Evolutionary conservation across 2,797 vertebrate species (phyloP).

Genomic region (Phrynocephalus forsythii): DNA sequence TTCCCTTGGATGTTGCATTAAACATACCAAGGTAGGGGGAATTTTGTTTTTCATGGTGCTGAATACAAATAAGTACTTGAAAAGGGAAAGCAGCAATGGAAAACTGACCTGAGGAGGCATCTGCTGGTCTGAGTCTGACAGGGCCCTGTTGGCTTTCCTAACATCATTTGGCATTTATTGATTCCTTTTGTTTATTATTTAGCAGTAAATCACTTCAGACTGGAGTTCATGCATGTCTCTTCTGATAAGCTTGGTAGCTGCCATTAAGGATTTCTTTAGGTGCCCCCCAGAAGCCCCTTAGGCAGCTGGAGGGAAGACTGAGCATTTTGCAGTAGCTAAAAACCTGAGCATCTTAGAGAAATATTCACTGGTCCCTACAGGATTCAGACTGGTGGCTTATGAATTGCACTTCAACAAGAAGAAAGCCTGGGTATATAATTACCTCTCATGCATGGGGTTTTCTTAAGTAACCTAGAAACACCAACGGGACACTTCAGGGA

Average conservation of each 20-base stretch:
- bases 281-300: neutral
- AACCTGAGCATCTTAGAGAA: neutral
- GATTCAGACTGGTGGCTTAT: neutral
- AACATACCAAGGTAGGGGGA: neutral
- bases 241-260: neutral
- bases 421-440: neutral
- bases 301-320: neutral
- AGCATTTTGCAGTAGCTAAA: neutral
- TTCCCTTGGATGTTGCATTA: neutral
- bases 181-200: conserved; percentile 17
- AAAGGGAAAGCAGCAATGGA: neutral
- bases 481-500: neutral
- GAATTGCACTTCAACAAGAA: neutral
- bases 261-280: neutral
- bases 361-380: neutral
- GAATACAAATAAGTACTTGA: neutral
- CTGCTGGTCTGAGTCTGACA: rapidly evolving
- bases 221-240: rapidly evolving
- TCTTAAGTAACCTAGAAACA: neutral
- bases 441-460: too few relatives aligned
- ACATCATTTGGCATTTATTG: neutral
- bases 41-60: neutral
- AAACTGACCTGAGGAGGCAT: neutral
- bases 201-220: neutral
- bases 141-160: neutral